A percentile compares a stretch with the other conserved stretches of the same genome.
phyloP scores from a whole-genome alignment of 1,140 invertebrate species.

The Aleiodes sp. region DNA sequence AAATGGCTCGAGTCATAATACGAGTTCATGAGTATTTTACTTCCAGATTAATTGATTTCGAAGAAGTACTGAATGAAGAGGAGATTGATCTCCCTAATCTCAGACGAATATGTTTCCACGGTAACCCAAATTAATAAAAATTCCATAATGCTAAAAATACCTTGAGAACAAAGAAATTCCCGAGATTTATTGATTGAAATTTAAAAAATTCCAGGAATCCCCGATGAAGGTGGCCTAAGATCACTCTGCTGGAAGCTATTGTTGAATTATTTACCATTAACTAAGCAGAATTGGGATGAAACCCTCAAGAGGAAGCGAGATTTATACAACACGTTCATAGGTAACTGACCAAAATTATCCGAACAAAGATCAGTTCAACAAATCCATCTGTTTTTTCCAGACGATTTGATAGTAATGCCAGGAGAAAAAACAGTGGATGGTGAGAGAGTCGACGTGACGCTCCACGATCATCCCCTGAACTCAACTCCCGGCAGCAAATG shows the following conservation, averaged over 20 bases:
- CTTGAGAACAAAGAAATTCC: constrained; percentile 12
- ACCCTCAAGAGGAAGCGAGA: constrained; percentile 76
- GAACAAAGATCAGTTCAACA: constrained; percentile 6
- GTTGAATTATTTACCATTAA: constrained; percentile 81
- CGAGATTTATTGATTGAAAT: constrained; percentile 1
- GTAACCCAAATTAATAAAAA: constrained; percentile 60
- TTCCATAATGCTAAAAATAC: not conserved
- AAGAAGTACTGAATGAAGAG: constrained; percentile 73
- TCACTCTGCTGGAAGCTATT: constrained; percentile 85
- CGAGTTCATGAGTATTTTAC: constrained; percentile 22
- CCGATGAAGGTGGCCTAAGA: constrained; percentile 80
- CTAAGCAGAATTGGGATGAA: constrained; percentile 72
- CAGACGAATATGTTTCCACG: constrained; percentile 79
- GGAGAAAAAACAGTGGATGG: constrained; percentile 68
- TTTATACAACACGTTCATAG: constrained; percentile 85
- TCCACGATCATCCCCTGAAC: constrained; percentile 89
- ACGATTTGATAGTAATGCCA: constrained; percentile 84
- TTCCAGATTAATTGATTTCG: constrained; percentile 79
- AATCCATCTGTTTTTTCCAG: constrained; percentile 62
- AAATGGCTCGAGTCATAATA: no score
- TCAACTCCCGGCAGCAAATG: constrained; percentile 93
- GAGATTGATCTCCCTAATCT: constrained; percentile 74
- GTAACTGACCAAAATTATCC: no score
- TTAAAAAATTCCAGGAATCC: constrained; percentile 73
- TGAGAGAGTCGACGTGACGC: constrained; percentile 68